Evolutionary conservation across 2,797 vertebrate species (phyloP), one percentile per base, ranked within the genome.

Genomic region (Mustela erminea): DNA sequence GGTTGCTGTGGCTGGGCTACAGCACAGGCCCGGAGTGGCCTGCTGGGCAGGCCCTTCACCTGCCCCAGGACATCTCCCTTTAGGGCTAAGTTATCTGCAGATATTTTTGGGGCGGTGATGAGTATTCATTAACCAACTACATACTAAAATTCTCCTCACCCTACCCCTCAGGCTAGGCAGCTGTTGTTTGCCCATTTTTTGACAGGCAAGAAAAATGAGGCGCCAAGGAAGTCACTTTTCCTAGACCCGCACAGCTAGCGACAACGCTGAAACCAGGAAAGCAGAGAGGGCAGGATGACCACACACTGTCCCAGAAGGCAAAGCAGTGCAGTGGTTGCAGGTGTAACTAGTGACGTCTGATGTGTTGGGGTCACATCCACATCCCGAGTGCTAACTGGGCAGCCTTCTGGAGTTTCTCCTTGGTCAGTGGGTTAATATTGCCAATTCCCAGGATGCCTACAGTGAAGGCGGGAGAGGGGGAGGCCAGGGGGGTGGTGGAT

Each of bases 151-250:
- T 80, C 87, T 89, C 49, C 56, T 75, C 70, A 60, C 15, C 3
- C 4, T 38, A 52, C n/a, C 46, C 38, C 60, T 95, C 52, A 6
- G 20, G 43, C n/a, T 43, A 7, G 80, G 60, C 62, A 64, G 66
- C n/a, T 58, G 32, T 38, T 60, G 46, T 78, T 95, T 66, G 84
- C 58, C 80, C 64, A 54, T 54, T 46, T 93, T 90, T 96, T 96
- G 64, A 91, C 52, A 81, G 62, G 80, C 75, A 62, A 89, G 58
- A 92, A 86, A 93, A 94, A 93, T 46, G 74, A 97, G 74, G 43
- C 38, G 92, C 62, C 60, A 86, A 94, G 84, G 29, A 83, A 92
- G 72, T 95, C 58, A 56, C 85, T 85, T 97, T 77, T 78, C 75
- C 93, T 93, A 85, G 56, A 25, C 35, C 25, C 41, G 15, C 56